phyloP scores from a whole-genome alignment of 2,888 invertebrate species.

The Seladonia tumulorum region DNA sequence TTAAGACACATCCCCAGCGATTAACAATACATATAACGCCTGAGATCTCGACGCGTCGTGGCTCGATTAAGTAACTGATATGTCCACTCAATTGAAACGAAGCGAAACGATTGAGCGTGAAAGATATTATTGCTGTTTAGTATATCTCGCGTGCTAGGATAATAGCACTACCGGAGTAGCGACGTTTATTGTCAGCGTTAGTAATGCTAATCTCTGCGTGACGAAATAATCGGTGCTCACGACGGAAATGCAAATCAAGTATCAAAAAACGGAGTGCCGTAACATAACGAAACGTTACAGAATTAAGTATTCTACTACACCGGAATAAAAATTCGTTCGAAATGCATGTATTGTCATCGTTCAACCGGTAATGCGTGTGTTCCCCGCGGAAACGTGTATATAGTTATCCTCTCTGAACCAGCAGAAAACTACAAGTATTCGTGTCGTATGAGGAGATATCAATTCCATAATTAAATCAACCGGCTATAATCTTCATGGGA shows the following conservation, averaged over 20 bases:
- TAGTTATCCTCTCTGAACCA: constrained; percentile 55
- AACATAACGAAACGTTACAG: constrained; percentile 21
- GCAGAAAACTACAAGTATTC: constrained; percentile 55
- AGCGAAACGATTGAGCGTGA: constrained; percentile 37
- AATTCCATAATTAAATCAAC: constrained; percentile 31
- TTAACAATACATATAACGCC: constrained; percentile 22
- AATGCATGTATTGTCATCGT: constrained; percentile 35
- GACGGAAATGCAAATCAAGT: constrained; percentile 28
- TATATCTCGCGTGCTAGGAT: neutral
- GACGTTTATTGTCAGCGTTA: constrained; percentile 45
- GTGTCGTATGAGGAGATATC: constrained; percentile 12
- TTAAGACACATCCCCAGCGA: neutral
- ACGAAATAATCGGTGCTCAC: constrained; percentile 6
- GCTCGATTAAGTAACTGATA: constrained; percentile 22
- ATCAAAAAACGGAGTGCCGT: constrained; percentile 5
- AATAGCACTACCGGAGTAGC: constrained; percentile 18
- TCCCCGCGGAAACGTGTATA: constrained; percentile 7
- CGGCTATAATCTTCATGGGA: constrained; percentile 30
- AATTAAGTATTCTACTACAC: constrained; percentile 15
- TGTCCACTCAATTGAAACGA: constrained; percentile 20
- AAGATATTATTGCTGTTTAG: constrained; percentile 45
- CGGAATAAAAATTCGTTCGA: constrained; percentile 26
- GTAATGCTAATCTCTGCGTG: constrained; percentile 19
- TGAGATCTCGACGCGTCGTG: constrained; percentile 8
- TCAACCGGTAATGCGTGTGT: neutral